phyloP scores from a whole-genome alignment of 2,888 invertebrate genomes.

The Tenthredo notha region DNA sequence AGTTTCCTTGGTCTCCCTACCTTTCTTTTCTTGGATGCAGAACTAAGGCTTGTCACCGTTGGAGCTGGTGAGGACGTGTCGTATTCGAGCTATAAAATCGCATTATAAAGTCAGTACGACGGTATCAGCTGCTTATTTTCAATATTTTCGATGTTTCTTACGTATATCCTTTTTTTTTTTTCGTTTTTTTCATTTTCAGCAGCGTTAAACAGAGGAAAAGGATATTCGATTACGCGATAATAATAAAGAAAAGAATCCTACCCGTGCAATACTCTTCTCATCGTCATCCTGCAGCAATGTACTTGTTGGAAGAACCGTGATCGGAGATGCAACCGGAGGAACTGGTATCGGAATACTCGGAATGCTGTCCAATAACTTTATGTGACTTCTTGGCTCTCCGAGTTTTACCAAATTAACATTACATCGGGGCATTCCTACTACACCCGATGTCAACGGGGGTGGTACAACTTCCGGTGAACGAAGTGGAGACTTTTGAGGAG shows the following conservation, averaged over 20 bases:
- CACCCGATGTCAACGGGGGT: slow-evolving; percentile 61
- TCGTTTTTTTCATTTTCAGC: not conserved
- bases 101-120: not conserved
- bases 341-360: slow-evolving; percentile 72
- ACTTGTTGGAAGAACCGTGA: slow-evolving; percentile 63
- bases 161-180: not conserved
- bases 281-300: slow-evolving; percentile 67
- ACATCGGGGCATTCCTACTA: slow-evolving; percentile 70
- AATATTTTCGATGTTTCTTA: not conserved
- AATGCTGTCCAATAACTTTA: slow-evolving; percentile 73
- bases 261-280: slow-evolving; percentile 65
- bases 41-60: slow-evolving; percentile 67
- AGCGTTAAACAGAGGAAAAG: slow-evolving; percentile 21
- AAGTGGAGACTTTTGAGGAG: slow-evolving; percentile 63
- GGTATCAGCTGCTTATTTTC: slow-evolving; percentile 24
- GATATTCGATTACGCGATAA: not conserved
- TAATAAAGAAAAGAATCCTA: slow-evolving; percentile 21
- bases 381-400: slow-evolving; percentile 73
- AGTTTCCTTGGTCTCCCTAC: slow-evolving; percentile 90
- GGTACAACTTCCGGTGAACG: slow-evolving; percentile 36
- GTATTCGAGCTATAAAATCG: slow-evolving; percentile 63
- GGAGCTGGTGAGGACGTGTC: slow-evolving; percentile 71
- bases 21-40: slow-evolving; percentile 87
- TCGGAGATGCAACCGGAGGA: slow-evolving; percentile 67
- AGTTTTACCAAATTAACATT: slow-evolving; percentile 75